Percentiles rank a stretch among this genome's conserved stretches.
These are phyloP conservation scores for Limulus polyphemus DNA, from an alignment of 2,888 invertebrate species.

Conservation along the genomic window DNA sequence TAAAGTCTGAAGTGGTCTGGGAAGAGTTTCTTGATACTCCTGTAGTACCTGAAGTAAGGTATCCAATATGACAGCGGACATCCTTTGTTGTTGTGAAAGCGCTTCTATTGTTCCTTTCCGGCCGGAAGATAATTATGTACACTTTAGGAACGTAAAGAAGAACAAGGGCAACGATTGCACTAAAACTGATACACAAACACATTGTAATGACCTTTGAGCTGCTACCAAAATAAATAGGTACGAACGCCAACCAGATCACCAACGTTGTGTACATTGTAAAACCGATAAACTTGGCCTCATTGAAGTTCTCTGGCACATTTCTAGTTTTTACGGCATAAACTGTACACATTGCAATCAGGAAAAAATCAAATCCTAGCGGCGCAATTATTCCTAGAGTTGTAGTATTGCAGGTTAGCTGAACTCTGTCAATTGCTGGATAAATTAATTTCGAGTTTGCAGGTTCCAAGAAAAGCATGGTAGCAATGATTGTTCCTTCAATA, in stretches of 20 bases:
- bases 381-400: conserved; percentile 53
- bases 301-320: conserved; percentile 96
- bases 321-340: conserved; percentile 89
- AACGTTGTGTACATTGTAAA: conserved; percentile 99
- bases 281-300: conserved; percentile 65
- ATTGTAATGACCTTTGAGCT: conserved; percentile 41
- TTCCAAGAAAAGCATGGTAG: conserved; percentile 48
- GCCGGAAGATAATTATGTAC: conserved; percentile 58
- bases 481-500: conserved; percentile 65
- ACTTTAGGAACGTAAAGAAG: conserved; percentile 63
- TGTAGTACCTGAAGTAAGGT: conserved; percentile 9
- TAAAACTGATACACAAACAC: conserved; percentile 59
- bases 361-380: conserved; percentile 60
- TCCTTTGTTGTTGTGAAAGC: conserved; percentile 60
- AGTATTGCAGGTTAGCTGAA: conserved; percentile 51
- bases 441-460: conserved; percentile 46
- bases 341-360: conserved; percentile 67
- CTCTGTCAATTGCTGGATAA: conserved; percentile 42
- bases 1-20: conserved; percentile 28
- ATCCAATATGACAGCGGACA: conserved; percentile 54
- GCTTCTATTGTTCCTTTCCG: conserved; percentile 61
- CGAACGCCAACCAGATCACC: conserved; percentile 95
- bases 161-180: conserved; percentile 56
- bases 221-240: conserved; percentile 89
- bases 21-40: conserved; percentile 27